A percentile compares a stretch with the other conserved stretches of the same genome.
Evolutionary conservation across 2,888 invertebrate species (phyloP).

Genomic region (Pterobdella sp.): DNA sequence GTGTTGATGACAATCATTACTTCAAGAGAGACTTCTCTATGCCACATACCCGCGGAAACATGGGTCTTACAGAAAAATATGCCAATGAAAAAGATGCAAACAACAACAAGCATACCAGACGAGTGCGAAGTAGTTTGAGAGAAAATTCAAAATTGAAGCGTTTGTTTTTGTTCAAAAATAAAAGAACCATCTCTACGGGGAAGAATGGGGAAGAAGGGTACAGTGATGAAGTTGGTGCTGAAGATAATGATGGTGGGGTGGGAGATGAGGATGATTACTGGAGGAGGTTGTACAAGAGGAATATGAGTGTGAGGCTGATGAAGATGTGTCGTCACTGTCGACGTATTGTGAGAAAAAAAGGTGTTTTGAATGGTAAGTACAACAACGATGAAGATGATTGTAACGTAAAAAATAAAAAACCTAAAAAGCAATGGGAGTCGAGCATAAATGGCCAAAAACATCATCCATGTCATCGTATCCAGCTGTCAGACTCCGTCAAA

Average conservation of each 20-base stretch:
- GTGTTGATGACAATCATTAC: neutral
- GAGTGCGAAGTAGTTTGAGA: neutral
- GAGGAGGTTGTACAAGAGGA: neutral
- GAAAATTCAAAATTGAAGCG: neutral
- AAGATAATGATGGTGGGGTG: neutral
- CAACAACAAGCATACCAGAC: neutral
- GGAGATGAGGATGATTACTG: neutral
- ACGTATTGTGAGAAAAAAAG: neutral
- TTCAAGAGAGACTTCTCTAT: too few relatives aligned
- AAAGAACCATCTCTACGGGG: neutral
- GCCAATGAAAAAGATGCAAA: neutral
- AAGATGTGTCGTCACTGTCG: conserved; percentile 6
- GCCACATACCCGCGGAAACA: too few relatives aligned
- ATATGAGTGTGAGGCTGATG: neutral
- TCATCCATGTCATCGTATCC: neutral
- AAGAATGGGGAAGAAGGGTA: neutral
- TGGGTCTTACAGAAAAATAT: too few relatives aligned
- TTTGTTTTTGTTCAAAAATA: neutral
- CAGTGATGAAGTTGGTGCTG: neutral
- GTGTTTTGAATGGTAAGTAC: too few relatives aligned
- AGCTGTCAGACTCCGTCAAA: conserved; percentile 7
- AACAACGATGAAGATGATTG: too few relatives aligned
- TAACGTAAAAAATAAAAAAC: too few relatives aligned
- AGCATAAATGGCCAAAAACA: too few relatives aligned
- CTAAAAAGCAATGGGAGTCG: too few relatives aligned